Conservation (phyloP, 2,113 vertebrate genomes). For the Addax nasomaculatus region DNA sequence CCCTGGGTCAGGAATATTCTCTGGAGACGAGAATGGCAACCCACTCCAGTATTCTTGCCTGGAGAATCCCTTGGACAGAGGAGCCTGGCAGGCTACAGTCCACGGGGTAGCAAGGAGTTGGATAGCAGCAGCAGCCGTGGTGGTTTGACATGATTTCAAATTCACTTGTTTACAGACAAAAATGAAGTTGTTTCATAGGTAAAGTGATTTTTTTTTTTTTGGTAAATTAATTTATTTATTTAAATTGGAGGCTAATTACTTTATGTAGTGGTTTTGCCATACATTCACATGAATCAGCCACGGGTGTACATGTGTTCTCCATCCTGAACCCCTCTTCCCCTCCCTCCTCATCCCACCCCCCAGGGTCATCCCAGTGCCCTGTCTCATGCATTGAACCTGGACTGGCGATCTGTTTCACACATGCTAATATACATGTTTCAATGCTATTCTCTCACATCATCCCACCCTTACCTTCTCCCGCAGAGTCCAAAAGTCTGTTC, state of each 20-base stretch:
- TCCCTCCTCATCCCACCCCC: not conserved
- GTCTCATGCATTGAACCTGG: not conserved
- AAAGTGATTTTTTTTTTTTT: not conserved
- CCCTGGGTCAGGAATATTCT: not conserved
- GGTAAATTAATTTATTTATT: not conserved
- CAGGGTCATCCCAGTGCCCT: not conserved
- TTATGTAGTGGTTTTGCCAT: not conserved
- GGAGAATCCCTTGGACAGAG: not conserved
- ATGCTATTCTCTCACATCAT: not conserved
- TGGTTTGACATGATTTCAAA: not conserved
- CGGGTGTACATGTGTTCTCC: not conserved
- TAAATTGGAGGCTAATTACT: not conserved
- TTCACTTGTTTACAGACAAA: not conserved
- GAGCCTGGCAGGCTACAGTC: not conserved
- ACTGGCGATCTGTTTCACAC: not conserved
- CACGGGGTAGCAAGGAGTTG: not conserved
- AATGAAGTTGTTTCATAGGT: not conserved
- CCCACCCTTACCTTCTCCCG: not conserved
- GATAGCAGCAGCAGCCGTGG: accelerated
- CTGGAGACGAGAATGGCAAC: not conserved
- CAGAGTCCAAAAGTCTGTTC: not conserved
- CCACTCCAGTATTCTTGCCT: not conserved
- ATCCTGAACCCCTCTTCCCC: not conserved
- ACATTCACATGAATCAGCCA: not conserved
- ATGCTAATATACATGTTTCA: not conserved